These are phyloP conservation scores for Dufourea novaeangliae DNA, from an alignment of 1,140 invertebrate species.

Conservation along the genomic window DNA sequence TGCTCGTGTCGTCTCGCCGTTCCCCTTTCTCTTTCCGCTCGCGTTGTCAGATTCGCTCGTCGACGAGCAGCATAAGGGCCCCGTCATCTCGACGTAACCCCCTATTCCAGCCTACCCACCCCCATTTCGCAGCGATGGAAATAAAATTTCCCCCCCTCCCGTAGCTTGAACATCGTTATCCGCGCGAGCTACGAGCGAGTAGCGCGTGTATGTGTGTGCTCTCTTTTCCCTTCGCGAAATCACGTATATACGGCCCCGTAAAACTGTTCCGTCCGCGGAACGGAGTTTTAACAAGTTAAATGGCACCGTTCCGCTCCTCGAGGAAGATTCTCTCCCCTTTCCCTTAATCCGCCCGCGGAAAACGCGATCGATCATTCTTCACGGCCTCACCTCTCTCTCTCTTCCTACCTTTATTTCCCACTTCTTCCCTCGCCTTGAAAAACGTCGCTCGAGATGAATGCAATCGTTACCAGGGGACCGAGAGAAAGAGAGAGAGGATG, in stretches of 20 bases:
- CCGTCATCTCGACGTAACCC: constrained; percentile 40
- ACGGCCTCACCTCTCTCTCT: not conserved
- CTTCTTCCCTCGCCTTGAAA: constrained; percentile 1
- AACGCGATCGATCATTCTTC: constrained; percentile 23
- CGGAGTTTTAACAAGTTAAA: constrained; percentile 43
- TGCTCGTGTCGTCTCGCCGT: not conserved
- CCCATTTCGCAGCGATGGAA: too few relatives aligned
- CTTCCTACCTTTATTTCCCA: not conserved
- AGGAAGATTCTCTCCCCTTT: not conserved
- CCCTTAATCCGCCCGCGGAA: not conserved
- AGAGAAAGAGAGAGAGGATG: not conserved
- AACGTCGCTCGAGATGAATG: constrained; percentile 2
- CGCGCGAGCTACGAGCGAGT: not conserved
- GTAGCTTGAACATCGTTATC: constrained; percentile 33
- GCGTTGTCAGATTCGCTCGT: constrained; percentile 21
- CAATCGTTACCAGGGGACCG: constrained; percentile 32
- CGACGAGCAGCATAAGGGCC: constrained; percentile 28
- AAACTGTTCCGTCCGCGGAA: constrained; percentile 7
- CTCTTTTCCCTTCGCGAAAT: not conserved
- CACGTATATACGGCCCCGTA: constrained; percentile 1
- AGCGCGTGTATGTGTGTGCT: too few relatives aligned
- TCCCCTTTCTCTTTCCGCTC: not conserved
- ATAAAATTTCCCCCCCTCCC: constrained; percentile 41
- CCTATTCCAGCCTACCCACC: too few relatives aligned
- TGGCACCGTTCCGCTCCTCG: not conserved